These are phyloP conservation scores for Odontamblyopus lacepedii DNA, from an alignment of 2,797 vertebrate species.

Conservation along the genomic window DNA sequence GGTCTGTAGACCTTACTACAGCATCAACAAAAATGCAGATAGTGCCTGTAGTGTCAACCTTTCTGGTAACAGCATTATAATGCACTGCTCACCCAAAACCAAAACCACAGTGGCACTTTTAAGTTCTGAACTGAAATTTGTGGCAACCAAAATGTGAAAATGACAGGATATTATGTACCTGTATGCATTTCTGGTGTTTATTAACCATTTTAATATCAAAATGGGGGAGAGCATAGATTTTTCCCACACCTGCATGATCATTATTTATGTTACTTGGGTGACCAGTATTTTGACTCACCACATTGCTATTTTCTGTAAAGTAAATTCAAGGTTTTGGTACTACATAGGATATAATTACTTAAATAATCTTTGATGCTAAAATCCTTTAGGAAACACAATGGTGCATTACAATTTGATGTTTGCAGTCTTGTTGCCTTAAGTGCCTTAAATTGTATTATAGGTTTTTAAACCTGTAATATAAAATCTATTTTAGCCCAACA, in stretches of 20 bases:
- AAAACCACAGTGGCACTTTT: slow-evolving; percentile 35
- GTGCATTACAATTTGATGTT: slow-evolving; percentile 55
- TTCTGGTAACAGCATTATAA: not conserved
- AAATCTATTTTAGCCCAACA: slow-evolving; percentile 31
- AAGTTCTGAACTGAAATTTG: slow-evolving; percentile 13
- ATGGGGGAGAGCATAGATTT: not conserved
- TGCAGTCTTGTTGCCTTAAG: slow-evolving; percentile 63
- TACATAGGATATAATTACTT: slow-evolving; percentile 43
- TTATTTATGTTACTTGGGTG: not conserved
- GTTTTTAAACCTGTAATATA: slow-evolving; percentile 24
- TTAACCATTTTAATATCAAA: not conserved
- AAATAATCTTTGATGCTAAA: slow-evolving; percentile 49
- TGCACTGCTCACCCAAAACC: slow-evolving; percentile 11
- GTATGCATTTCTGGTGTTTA: slow-evolving; percentile 12
- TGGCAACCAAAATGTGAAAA: slow-evolving; percentile 17
- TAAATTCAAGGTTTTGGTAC: slow-evolving; percentile 66
- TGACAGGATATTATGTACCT: not conserved
- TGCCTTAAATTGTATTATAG: slow-evolving; percentile 68
- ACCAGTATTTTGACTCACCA: slow-evolving; percentile 18
- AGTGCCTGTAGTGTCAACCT: not conserved
- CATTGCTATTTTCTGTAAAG: slow-evolving; percentile 12
- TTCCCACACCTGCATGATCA: not conserved
- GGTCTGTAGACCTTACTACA: slow-evolving; percentile 67
- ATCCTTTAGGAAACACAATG: slow-evolving; percentile 38
- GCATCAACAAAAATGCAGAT: slow-evolving; percentile 23